Conservation (phyloP, 2,888 invertebrate species). For the Choreutis nemorana region DNA sequence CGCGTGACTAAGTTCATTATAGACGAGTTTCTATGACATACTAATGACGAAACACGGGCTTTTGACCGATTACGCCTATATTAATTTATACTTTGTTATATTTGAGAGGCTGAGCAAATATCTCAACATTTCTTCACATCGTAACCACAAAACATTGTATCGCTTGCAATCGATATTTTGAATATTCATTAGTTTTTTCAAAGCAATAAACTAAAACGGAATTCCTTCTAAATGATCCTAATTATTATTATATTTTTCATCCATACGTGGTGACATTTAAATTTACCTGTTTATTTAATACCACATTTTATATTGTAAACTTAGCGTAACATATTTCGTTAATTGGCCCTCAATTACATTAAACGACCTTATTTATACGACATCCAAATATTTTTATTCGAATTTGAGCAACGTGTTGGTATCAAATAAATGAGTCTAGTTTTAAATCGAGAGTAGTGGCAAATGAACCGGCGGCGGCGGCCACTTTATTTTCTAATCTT, state of each 20-base stretch:
- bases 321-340: conserved; percentile 5
- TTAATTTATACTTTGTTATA: neutral
- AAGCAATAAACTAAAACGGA: neutral
- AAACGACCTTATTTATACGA: conserved; percentile 6
- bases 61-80: conserved; percentile 4
- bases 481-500: conserved; percentile 53
- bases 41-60: conserved; percentile 25
- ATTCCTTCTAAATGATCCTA: too few relatives aligned
- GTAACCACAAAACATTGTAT: neutral
- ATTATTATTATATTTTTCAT: too few relatives aligned
- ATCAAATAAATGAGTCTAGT: conserved; percentile 8
- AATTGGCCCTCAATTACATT: conserved; percentile 7
- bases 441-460: conserved; percentile 12
- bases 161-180: neutral
- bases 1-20: conserved; percentile 56
- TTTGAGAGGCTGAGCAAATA: neutral
- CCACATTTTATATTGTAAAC: conserved; percentile 4
- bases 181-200: neutral
- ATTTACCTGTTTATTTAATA: neutral
- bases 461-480: conserved; percentile 16
- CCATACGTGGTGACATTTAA: conserved; percentile 1
- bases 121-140: neutral
- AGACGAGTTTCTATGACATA: conserved; percentile 21
- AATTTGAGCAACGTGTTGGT: too few relatives aligned
- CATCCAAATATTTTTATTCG: too few relatives aligned